Base-by-base conservation (phyloP, 2,797 vertebrate species). In the Myotis daubentonii region DNA sequence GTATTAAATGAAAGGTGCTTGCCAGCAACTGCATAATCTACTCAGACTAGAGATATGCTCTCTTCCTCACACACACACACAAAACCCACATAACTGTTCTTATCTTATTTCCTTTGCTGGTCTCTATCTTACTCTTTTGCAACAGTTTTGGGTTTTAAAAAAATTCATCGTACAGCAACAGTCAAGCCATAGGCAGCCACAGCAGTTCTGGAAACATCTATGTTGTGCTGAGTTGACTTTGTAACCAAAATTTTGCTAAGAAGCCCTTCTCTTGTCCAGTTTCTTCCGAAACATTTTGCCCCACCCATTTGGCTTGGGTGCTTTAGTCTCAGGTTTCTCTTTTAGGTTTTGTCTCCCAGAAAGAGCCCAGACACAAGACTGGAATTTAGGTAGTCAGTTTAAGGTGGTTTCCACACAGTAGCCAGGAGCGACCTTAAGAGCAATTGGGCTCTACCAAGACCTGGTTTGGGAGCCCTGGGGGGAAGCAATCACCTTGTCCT, bases 101-200 rank as follows among this genome's bases (percentile, higher is more conserved):
- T 96, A 97, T 97, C 96, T 94, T 68, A 55, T 71, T 97, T 97
- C 96, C 91, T 91, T 86, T 89, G 41, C 71, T 71, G 28, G 36
- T 91, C 74, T 93, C 72, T 72, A 55, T 88, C 51, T 96, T 88
- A 51, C n/a, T 93, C 57, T 95, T 86, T 84, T 57, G 47, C 51
- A 89, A 89, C 25, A 49, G 47, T 76, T 89, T 90, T 91, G 86
- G 28, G 72, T 88, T 44, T 36, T 28, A 25, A 71, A 80, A 79
- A n/a, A 22, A 53, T 81, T 23, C 53, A 62, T 19, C 2, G 4
- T 72, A 72, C 1, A 68, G 72, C 49, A 84, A 78, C 2, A n/a
- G 65, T 55, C 65, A 53, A 49, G 51, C 30, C 25, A 66, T 23
- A 76, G 53, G 53, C 82, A 82, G 71, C 15, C 60, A 89, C 0